phyloP scores from a whole-genome alignment of 2,888 invertebrate species.

The Nasonovia ribisnigri region DNA sequence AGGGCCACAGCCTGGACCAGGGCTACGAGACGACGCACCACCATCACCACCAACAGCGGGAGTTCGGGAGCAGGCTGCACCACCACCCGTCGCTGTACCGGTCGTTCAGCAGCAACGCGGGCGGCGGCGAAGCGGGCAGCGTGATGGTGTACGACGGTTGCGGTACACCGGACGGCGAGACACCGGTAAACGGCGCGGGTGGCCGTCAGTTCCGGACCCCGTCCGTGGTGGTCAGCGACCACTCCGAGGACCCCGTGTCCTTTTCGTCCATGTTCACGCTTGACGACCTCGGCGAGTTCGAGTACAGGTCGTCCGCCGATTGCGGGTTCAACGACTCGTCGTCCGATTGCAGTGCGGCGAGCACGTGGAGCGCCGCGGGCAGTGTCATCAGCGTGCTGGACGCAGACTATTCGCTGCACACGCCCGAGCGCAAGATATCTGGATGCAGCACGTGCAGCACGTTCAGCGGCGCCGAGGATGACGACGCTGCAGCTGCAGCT shows the following conservation, averaged over 20 bases:
- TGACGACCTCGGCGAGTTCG: conserved; percentile 76
- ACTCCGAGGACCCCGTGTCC: conserved; percentile 78
- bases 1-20: conserved; percentile 65
- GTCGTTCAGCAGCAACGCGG: conserved; percentile 66
- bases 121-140: conserved; percentile 56
- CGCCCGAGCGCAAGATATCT: conserved; percentile 76
- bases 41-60: conserved; percentile 39
- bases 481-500: conserved; percentile 71
- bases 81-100: conserved; percentile 60
- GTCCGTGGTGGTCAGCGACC: conserved; percentile 89
- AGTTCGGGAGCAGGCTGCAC: conserved; percentile 19
- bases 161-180: conserved; percentile 50
- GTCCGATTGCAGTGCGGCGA: conserved; percentile 75
- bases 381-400: conserved; percentile 74
- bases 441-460: conserved; percentile 83
- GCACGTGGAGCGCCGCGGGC: conserved; percentile 75
- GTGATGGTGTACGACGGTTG: conserved; percentile 31
- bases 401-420: conserved; percentile 74
- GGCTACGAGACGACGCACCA: conserved; percentile 50
- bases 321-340: conserved; percentile 69
- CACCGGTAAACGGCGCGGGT: conserved; percentile 71
- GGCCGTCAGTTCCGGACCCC: conserved; percentile 77
- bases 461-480: conserved; percentile 79
- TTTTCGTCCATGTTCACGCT: conserved; percentile 74
- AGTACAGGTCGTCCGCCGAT: conserved; percentile 45